phyloP scores from a whole-genome alignment of 2,113 vertebrate genomes.

The Scomber japonicus region DNA sequence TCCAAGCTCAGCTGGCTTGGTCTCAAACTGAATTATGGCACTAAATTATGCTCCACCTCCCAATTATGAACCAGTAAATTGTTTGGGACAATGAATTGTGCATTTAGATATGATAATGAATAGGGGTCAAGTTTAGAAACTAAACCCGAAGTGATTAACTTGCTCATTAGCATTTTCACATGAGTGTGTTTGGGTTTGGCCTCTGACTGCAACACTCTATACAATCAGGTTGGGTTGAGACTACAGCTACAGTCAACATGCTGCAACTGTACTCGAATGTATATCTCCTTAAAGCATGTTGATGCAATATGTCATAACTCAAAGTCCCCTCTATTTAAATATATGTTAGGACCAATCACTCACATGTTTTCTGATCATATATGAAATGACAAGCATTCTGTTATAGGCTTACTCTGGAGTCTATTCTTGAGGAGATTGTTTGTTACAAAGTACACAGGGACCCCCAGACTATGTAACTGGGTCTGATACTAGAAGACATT shows the following conservation, averaged over 20 bases:
- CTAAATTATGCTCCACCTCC: slow-evolving; percentile 30
- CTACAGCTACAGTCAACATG: neutral
- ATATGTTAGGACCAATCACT: too few species aligned
- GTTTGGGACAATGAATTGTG: slow-evolving; percentile 47
- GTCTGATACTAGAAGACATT: too few species aligned
- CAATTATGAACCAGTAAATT: slow-evolving; percentile 51
- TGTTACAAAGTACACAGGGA: too few species aligned
- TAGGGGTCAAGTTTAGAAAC: slow-evolving; percentile 2
- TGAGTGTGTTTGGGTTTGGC: slow-evolving; percentile 5
- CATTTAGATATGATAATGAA: slow-evolving; percentile 30
- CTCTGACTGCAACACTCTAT: neutral
- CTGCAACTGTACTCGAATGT: neutral
- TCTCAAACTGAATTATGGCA: slow-evolving; percentile 40
- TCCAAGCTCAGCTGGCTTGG: slow-evolving; percentile 56
- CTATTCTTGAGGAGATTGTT: too few species aligned
- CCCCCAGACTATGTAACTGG: too few species aligned
- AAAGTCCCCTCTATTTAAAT: too few species aligned
- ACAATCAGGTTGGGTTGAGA: neutral
- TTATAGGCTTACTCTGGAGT: too few species aligned
- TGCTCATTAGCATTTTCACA: slow-evolving; percentile 4
- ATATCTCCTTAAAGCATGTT: neutral
- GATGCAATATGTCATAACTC: neutral
- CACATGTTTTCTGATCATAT: too few species aligned
- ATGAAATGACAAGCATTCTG: too few species aligned
- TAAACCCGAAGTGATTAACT: slow-evolving; percentile 19